phyloP scores from a whole-genome alignment of 1,140 invertebrate species.

The Palaemon carinicauda region DNA sequence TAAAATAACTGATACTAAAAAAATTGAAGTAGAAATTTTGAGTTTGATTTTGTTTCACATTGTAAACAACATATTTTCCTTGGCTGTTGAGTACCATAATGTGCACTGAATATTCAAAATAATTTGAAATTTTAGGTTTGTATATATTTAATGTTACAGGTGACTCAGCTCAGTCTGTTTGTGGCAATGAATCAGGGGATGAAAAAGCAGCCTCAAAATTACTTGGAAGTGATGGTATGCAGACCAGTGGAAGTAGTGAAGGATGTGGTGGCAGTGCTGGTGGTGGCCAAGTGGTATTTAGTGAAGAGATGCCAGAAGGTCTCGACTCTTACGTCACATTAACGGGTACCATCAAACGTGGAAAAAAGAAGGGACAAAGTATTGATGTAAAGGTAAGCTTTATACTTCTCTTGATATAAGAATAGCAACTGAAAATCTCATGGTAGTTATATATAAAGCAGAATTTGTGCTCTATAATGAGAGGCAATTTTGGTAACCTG shows the following conservation, averaged over 20 bases:
- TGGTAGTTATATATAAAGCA: too few species aligned
- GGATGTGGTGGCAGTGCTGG: too few species aligned
- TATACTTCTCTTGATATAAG: not conserved
- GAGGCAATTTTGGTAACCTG: too few species aligned
- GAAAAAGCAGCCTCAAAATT: not conserved
- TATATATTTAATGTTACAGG: not conserved
- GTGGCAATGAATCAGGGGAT: slow-evolving; percentile 12
- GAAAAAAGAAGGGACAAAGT: slow-evolving; percentile 77
- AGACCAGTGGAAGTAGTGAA: slow-evolving; percentile 1
- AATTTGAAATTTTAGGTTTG: not conserved
- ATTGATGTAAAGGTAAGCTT: slow-evolving; percentile 76
- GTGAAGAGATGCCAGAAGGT: slow-evolving; percentile 56
- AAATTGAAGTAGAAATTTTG: too few species aligned
- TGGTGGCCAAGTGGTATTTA: slow-evolving; percentile 57
- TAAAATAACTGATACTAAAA: too few species aligned
- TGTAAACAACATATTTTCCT: too few species aligned
- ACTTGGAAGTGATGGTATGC: not conserved
- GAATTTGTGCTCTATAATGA: too few species aligned
- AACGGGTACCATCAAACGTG: slow-evolving; percentile 77
- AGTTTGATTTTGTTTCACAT: too few species aligned
- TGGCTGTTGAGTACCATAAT: too few species aligned
- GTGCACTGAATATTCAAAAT: too few species aligned
- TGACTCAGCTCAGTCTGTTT: not conserved
- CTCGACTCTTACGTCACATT: slow-evolving; percentile 63
- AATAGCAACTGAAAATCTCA: not conserved